These are phyloP conservation scores for Himalopsyche anomala DNA, from an alignment of 2,888 invertebrate genomes.

Conservation along the genomic window DNA sequence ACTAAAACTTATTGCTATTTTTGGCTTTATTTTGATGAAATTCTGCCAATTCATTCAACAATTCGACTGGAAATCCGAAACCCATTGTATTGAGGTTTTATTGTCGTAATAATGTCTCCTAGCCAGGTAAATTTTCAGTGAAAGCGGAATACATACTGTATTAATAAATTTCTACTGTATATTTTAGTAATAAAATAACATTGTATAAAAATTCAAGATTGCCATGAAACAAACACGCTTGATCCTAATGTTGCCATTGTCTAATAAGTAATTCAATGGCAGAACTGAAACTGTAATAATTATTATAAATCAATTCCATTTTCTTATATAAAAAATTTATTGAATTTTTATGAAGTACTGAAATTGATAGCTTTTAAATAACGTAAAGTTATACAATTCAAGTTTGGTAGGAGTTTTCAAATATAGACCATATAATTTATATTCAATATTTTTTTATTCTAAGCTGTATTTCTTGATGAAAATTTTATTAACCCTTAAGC, in stretches of 20 bases:
- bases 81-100: too few relatives aligned
- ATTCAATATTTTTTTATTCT: too few relatives aligned
- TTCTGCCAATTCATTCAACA: too few relatives aligned
- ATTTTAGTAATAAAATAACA: neutral
- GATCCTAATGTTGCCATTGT: neutral
- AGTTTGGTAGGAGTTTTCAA: too few relatives aligned
- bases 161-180: neutral
- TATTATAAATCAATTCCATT: neutral
- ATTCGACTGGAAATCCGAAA: too few relatives aligned
- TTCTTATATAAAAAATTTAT: neutral
- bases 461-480: neutral
- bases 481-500: neutral
- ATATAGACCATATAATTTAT: too few relatives aligned
- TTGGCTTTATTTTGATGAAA: too few relatives aligned
- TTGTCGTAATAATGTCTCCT: too few relatives aligned
- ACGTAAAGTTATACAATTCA: neutral
- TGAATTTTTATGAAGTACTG: constrained; percentile 8
- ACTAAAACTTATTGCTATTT: too few relatives aligned
- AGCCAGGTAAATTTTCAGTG: neutral
- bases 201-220: neutral
- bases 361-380: neutral
- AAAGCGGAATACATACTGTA: neutral
- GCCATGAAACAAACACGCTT: neutral
- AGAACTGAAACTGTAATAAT: constrained; percentile 4
- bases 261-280: neutral